Conservation (phyloP, 2,888 invertebrate genomes). For the Leptinotarsa haldemani region DNA sequence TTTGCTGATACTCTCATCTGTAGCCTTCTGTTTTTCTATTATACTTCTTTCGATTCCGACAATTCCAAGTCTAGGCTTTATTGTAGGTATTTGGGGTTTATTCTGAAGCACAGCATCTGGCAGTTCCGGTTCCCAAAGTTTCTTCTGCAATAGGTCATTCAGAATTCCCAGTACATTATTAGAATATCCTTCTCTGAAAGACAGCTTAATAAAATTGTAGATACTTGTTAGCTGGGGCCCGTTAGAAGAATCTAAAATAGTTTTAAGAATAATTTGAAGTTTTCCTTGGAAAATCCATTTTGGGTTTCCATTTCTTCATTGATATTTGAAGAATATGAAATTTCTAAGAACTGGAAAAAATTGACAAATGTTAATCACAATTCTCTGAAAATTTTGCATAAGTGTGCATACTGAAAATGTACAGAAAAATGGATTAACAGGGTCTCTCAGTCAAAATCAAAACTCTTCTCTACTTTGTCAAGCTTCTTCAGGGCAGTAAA, state of each 20-base stretch:
- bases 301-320: too few species aligned
- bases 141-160: constrained; percentile 72
- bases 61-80: constrained; percentile 87
- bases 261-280: too few species aligned
- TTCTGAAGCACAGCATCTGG: constrained; percentile 54
- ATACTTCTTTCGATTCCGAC: constrained; percentile 95
- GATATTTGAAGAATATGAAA: too few species aligned
- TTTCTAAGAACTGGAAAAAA: too few species aligned
- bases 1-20: constrained; percentile 89
- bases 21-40: constrained; percentile 89
- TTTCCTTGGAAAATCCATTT: too few species aligned
- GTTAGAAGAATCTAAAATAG: constrained; percentile 61
- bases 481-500: too few species aligned
- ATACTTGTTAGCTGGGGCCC: constrained; percentile 81
- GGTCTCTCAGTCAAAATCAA: too few species aligned
- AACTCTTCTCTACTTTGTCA: too few species aligned
- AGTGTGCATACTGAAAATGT: too few species aligned
- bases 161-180: constrained; percentile 73
- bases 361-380: too few species aligned
- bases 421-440: too few species aligned
- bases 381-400: too few species aligned
- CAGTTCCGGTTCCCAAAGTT: constrained; percentile 72
- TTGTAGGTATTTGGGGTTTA: constrained; percentile 62
- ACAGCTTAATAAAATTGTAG: constrained; percentile 82
- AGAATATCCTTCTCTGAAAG: constrained; percentile 86